Evolutionary conservation across 1,140 invertebrate species (phyloP).

Genomic region (Lethrus apterus): DNA sequence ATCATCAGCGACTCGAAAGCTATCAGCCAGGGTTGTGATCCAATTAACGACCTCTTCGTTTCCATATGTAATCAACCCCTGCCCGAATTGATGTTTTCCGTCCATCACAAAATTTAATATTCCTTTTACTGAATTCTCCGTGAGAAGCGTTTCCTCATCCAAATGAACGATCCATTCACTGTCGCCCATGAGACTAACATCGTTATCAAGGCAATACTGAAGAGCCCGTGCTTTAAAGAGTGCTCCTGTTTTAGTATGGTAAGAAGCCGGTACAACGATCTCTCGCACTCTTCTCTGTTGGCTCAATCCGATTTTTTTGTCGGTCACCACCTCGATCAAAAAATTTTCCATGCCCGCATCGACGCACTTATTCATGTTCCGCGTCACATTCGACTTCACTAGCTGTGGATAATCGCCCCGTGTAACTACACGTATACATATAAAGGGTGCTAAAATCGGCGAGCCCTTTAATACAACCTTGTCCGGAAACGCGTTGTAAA

Average conservation of each 20-base stretch:
- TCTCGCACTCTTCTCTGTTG: slow-evolving; percentile 67
- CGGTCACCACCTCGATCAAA: slow-evolving; percentile 94
- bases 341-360: slow-evolving; percentile 93
- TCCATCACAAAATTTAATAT: slow-evolving; percentile 94
- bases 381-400: slow-evolving; percentile 79
- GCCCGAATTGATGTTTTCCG: slow-evolving; percentile 93
- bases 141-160: slow-evolving; percentile 94
- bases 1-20: slow-evolving; percentile 92
- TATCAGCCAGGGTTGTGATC: slow-evolving; percentile 94
- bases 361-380: slow-evolving; percentile 84
- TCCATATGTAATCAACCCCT: slow-evolving; percentile 96
- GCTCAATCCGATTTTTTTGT: slow-evolving; percentile 73
- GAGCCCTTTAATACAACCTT: slow-evolving; percentile 86
- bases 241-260: slow-evolving; percentile 83
- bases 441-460: slow-evolving; percentile 85
- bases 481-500: slow-evolving; percentile 93
- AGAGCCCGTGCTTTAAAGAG: slow-evolving; percentile 92
- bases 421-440: slow-evolving; percentile 93
- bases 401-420: slow-evolving; percentile 90
- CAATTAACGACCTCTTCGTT: slow-evolving; percentile 95
- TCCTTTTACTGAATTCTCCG: slow-evolving; percentile 83
- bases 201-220: slow-evolving; percentile 92
- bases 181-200: slow-evolving; percentile 79
- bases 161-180: slow-evolving; percentile 96
- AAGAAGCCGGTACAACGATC: slow-evolving; percentile 78